Percentiles rank a stretch among this genome's conserved stretches.
phyloP scores from a whole-genome alignment of 1,140 invertebrate species.

The Pseudomyrmex flavicornis region DNA sequence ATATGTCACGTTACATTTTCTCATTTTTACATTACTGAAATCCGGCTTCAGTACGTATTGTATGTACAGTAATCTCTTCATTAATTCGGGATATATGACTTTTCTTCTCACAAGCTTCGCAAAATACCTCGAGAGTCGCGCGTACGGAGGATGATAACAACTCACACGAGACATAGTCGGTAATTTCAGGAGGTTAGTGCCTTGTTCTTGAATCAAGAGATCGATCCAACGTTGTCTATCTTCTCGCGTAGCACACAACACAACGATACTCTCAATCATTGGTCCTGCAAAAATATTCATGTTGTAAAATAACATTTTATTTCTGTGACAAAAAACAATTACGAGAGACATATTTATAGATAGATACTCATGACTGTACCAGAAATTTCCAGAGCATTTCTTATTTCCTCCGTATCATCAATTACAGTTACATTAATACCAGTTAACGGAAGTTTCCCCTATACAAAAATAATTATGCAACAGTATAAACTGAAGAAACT shows the following conservation, averaged over 20 bases:
- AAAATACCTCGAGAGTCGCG: slow-evolving; percentile 90
- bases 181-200: slow-evolving; percentile 82
- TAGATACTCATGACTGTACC: slow-evolving; percentile 80
- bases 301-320: background rate
- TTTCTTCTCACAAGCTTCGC: slow-evolving; percentile 90
- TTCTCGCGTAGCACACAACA: slow-evolving; percentile 93
- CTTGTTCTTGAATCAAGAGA: slow-evolving; percentile 89
- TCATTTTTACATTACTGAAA: slow-evolving; percentile 80
- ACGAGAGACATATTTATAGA: background rate
- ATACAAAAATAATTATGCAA: slow-evolving; percentile 72
- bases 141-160: slow-evolving; percentile 83
- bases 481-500: slow-evolving; percentile 26
- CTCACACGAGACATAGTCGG: slow-evolving; percentile 83
- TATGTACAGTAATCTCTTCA: slow-evolving; percentile 90
- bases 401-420: slow-evolving; percentile 92
- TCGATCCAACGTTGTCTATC: slow-evolving; percentile 96
- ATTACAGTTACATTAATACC: slow-evolving; percentile 92
- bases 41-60: slow-evolving; percentile 85
- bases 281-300: slow-evolving; percentile 87
- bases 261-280: slow-evolving; percentile 95
- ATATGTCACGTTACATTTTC: slow-evolving; percentile 79
- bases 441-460: slow-evolving; percentile 96
- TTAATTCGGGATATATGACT: slow-evolving; percentile 88
- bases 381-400: slow-evolving; percentile 96
- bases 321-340: no score